Conservation (phyloP, 2,888 invertebrate genomes). For the Cynaeus angustus region DNA sequence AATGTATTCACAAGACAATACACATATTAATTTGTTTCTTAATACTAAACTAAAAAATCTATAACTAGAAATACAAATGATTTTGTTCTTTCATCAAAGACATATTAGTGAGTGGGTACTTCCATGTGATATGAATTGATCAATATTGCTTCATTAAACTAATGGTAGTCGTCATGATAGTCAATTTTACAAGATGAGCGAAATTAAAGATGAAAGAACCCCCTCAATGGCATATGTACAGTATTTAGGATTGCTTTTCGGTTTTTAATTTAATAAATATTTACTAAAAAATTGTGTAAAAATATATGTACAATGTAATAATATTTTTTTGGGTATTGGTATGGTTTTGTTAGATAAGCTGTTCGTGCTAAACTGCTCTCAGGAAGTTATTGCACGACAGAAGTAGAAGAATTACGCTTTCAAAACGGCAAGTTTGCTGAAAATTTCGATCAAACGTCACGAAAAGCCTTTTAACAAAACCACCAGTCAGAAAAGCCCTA, state of each 20-base stretch:
- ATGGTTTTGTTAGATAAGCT: constrained; percentile 47
- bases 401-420: constrained; percentile 23
- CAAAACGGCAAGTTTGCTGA: constrained; percentile 3
- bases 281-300: constrained; percentile 61
- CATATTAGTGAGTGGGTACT: constrained; percentile 63
- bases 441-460: constrained; percentile 29
- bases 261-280: constrained; percentile 57
- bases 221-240: constrained; percentile 63
- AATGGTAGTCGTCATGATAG: constrained; percentile 51
- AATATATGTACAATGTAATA: constrained; percentile 62
- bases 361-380: constrained; percentile 28
- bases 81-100: constrained; percentile 58
- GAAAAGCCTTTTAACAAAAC: constrained; percentile 35
- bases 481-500: constrained; percentile 44
- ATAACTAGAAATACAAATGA: constrained; percentile 68
- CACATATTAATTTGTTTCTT: constrained; percentile 69
- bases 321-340: constrained; percentile 56
- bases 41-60: constrained; percentile 70
- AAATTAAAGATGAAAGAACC: constrained; percentile 59
- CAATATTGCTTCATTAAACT: constrained; percentile 48
- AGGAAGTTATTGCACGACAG: constrained; percentile 43
- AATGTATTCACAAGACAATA: constrained; percentile 72
- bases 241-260: constrained; percentile 64
- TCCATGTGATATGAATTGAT: constrained; percentile 63
- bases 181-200: constrained; percentile 58